phyloP scores from a whole-genome alignment of 2,888 invertebrate species.

The Stramonita haemastoma region DNA sequence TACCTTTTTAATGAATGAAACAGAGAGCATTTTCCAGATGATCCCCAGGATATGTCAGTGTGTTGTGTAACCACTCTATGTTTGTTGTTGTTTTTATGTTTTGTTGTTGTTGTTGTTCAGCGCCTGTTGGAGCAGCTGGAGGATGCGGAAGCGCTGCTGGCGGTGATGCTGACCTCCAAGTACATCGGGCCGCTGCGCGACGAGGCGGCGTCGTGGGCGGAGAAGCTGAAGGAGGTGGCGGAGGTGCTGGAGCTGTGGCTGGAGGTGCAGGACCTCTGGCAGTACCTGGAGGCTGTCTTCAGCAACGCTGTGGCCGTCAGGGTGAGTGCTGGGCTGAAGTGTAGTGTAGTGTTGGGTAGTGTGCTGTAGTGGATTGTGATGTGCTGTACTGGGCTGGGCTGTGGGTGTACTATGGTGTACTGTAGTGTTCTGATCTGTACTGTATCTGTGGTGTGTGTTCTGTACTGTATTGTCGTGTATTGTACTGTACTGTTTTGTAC shows the following conservation, averaged over 20 bases:
- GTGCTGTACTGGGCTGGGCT: too few species aligned
- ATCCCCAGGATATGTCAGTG: too few species aligned
- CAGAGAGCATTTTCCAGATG: too few species aligned
- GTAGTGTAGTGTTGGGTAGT: neutral
- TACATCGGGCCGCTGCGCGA: constrained; percentile 77
- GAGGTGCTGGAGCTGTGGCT: constrained; percentile 77
- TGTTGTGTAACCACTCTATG: too few species aligned
- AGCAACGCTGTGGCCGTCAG: constrained; percentile 72
- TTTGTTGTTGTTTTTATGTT: neutral
- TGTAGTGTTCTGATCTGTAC: too few species aligned
- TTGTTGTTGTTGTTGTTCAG: constrained; percentile 46
- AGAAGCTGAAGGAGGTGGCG: constrained; percentile 77
- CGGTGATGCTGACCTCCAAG: constrained; percentile 76
- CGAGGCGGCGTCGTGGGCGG: constrained; percentile 77
- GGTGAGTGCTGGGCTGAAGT: constrained; percentile 54
- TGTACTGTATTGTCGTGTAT: too few species aligned
- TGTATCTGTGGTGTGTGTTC: too few species aligned
- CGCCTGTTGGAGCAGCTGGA: constrained; percentile 77
- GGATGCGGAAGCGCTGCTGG: constrained; percentile 76
- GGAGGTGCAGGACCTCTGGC: constrained; percentile 77
- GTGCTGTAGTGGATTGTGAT: too few species aligned
- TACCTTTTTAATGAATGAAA: too few species aligned
- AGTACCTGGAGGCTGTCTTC: constrained; percentile 77
- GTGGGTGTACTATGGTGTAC: too few species aligned
- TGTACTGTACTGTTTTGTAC: too few species aligned